Evolutionary conservation across 2,113 vertebrate species (phyloP), one percentile per base, ranked within the genome.

Genomic region (Ochotona curzoniae): DNA sequence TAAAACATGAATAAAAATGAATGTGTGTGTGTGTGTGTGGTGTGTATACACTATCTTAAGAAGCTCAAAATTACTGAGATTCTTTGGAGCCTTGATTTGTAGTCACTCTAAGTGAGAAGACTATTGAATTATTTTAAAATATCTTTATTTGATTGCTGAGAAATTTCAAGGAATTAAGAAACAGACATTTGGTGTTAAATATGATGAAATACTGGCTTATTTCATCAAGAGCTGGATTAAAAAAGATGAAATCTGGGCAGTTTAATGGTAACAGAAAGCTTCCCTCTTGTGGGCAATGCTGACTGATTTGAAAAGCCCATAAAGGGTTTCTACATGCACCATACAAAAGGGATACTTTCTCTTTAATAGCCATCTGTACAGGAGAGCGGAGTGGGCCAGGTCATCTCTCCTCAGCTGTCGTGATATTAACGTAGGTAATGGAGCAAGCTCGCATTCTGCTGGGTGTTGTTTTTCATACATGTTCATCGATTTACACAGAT

Each of bases 311-410:
- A 98, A 98, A 98, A 98, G 97, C 98, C 98, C 98, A 98, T 98
- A 98, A 98, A 98, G 98, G 98, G 97, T 97, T 99, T 99, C 98
- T 98, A 98, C 98, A 98, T 98, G 98, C 98, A 97, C 98, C 98
- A 98, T 98, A 98, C 98, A 98, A 99, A 99, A 98, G 98, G 99
- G 99, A 98, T 99, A 99, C 98, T 99, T 99, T 99, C 99, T 99
- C 99, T 99, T 99, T 99, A 99, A 99, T 99, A 99, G 98, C 99
- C 99, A 99, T 99, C 99, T 99, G 99, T 99, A 99, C 99, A 99
- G 98, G 99, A 99, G 99, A 99, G 99, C 98, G 98, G 98, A 98
- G 98, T 98, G 99, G 98, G 98, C 98, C 98, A 98, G 99, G 99
- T 99, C 99, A 99, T 99, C 99, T 99, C 98, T 98, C 98, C 99